Conservation (phyloP, 2,113 vertebrate genomes). For the Pachypanchax playfairii region DNA sequence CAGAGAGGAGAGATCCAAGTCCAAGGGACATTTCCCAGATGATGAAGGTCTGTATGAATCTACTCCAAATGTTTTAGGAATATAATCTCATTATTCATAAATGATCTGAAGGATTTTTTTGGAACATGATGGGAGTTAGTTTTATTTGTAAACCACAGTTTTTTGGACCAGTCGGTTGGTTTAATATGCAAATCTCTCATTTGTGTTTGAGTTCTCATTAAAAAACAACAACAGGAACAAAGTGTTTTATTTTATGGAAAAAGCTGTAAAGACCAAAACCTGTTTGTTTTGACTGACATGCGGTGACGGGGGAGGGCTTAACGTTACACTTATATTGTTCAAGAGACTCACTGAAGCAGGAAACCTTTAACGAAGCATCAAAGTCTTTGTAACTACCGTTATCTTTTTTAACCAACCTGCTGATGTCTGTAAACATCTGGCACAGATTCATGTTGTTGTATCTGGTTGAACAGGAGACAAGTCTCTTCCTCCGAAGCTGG, state of each 20-base stretch:
- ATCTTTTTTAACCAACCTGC: no score
- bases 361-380: not conserved
- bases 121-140: no score
- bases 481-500: slow-evolving; percentile 95
- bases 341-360: not conserved
- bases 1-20: slow-evolving; percentile 41
- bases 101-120: no score
- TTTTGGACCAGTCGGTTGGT: no score
- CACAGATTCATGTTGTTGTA: not conserved
- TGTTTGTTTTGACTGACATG: not conserved
- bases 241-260: slow-evolving; percentile 15
- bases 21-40: slow-evolving; percentile 60
- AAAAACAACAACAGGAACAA: no score
- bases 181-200: no score
- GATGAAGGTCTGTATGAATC: slow-evolving; percentile 65
- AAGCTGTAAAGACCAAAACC: not conserved
- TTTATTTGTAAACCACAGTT: no score
- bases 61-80: not conserved
- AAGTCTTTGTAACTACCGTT: not conserved
- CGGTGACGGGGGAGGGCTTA: not conserved
- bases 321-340: not conserved
- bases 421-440: no score
- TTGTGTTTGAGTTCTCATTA: no score
- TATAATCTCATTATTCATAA: no score
- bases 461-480: slow-evolving; percentile 87